Conservation (phyloP, 1,140 invertebrate species). For the Brachionus rubens region DNA sequence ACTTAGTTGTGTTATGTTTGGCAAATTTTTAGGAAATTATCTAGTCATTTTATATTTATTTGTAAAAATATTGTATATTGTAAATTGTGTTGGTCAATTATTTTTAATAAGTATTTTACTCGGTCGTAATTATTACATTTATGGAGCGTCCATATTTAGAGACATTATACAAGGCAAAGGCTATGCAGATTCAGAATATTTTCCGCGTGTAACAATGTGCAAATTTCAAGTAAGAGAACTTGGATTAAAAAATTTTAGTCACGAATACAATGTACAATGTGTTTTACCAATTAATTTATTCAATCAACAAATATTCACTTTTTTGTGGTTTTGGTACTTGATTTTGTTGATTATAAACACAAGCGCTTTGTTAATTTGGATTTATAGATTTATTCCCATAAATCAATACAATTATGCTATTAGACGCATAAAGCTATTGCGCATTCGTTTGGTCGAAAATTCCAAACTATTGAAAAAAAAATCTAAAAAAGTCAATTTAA, state of each 20-base stretch:
- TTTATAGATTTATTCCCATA: slow-evolving; percentile 39
- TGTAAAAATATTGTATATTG: slow-evolving; percentile 62
- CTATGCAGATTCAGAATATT: slow-evolving; percentile 51
- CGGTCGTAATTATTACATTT: slow-evolving; percentile 61
- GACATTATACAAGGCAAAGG: slow-evolving; percentile 41
- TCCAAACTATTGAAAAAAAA: background rate
- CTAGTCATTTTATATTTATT: slow-evolving; percentile 61
- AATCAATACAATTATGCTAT: slow-evolving; percentile 45
- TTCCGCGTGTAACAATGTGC: slow-evolving; percentile 44
- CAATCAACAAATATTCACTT: slow-evolving; percentile 59
- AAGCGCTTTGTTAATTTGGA: slow-evolving; percentile 37
- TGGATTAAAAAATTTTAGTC: slow-evolving; percentile 40
- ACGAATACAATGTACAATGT: slow-evolving; percentile 56
- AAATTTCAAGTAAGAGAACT: slow-evolving; percentile 48
- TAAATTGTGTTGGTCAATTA: slow-evolving; percentile 62
- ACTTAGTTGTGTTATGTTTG: slow-evolving; percentile 48
- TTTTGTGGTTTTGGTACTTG: slow-evolving; percentile 59
- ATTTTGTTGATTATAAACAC: slow-evolving; percentile 52
- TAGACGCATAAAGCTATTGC: slow-evolving; percentile 36
- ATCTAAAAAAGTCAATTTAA: background rate
- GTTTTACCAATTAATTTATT: slow-evolving; percentile 60
- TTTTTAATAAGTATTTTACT: slow-evolving; percentile 62
- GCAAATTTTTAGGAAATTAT: slow-evolving; percentile 62
- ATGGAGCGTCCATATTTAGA: slow-evolving; percentile 49
- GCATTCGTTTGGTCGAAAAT: slow-evolving; percentile 10